Base-by-base conservation (phyloP, 1,140 invertebrate species). In the Gryon sp. region DNA sequence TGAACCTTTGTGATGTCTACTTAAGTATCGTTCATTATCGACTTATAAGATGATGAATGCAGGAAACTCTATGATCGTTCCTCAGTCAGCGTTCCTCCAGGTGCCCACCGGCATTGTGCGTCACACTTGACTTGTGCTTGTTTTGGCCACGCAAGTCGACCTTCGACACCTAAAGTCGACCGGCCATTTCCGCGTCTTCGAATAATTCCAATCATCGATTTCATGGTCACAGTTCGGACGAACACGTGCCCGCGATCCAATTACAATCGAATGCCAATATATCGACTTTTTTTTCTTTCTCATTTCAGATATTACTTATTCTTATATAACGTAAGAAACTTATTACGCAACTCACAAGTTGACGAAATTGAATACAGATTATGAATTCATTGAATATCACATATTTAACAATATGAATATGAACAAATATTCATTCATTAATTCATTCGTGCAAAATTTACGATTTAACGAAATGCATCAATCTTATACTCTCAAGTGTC, bases 1-100 rank as follows among this genome's bases (percentile, higher is more conserved):
- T 40, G 22, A 59, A 65, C 60, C 70, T 66, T 74, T 74, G 70
- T 60, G 45, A 66, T 43, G 30, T 60, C 38, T 53, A 79, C 72
- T 82, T 85, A 82, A 81, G 83, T 50, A 38, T 60, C 76, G 74
- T 82, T 84, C 84, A 85, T 84, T 81, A 85, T 80, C 80, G 74
- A 84, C 83, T 81, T 75, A 72, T 60, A 68, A 62, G 65, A 80
- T 83, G 80, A 84, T 83, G 83, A 81, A 84, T 81, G 79, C 79
- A 85, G 83, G 83, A 86, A 88, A 81, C 79, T 65, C 79, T 65
- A 41, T 57, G 46, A 83, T 72, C 77, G 80, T 79, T 72, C 46
- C 41, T 81, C 53, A 65, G 52, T 66, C 82, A 87, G 86, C 84
- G 84, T 80, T 68, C 72, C 73, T 62, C 80, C 84, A 87, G 83